phyloP scores from a whole-genome alignment of 1,140 invertebrate species.

The Nixonia krombeini region DNA sequence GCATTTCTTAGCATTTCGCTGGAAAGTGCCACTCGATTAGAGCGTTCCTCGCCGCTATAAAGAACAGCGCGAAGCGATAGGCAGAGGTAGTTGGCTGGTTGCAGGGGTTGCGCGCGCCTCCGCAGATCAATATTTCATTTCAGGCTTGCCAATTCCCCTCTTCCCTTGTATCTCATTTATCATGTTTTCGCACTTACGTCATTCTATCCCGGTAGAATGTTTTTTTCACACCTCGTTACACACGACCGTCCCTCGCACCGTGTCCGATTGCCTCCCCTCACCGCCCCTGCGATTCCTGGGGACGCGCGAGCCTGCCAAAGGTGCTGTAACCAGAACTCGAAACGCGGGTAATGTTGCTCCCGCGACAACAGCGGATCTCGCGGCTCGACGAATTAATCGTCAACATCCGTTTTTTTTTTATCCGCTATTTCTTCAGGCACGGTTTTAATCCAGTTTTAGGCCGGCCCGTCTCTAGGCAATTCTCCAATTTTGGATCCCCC shows the following conservation, averaged over 20 bases:
- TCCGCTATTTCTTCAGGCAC: no score
- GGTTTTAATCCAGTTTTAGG: no score
- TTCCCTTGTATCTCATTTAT: conserved; percentile 44
- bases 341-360: no score
- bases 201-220: conserved; percentile 13
- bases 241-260: conserved; percentile 2
- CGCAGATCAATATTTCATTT: conserved; percentile 71
- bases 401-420: no score
- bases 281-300: no score
- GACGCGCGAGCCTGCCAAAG: no score
- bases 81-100: conserved; percentile 61
- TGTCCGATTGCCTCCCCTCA: no score
- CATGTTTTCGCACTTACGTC: conserved; percentile 32
- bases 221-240: background rate
- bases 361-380: no score
- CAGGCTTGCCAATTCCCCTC: conserved; percentile 54
- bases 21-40: conserved; percentile 21
- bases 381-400: no score
- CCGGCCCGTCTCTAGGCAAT: no score
- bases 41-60: conserved; percentile 22
- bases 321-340: no score
- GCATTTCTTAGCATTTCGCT: conserved; percentile 9
- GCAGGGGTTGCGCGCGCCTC: conserved; percentile 70
- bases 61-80: conserved; percentile 38
- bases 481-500: no score